phyloP scores from a whole-genome alignment of 2,113 vertebrate genomes.

The Syrmaticus mikado region DNA sequence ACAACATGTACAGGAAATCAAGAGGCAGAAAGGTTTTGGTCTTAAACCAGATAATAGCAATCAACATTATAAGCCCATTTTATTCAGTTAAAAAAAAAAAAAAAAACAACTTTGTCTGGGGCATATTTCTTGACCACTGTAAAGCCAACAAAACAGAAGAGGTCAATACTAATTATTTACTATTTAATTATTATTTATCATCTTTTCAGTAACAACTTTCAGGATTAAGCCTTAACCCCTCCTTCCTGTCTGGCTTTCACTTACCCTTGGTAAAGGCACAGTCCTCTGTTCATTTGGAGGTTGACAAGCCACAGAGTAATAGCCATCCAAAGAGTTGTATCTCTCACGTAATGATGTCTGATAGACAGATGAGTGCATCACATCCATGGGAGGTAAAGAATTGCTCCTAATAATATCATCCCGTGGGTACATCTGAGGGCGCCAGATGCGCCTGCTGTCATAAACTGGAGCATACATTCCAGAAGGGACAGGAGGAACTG shows the following conservation, averaged over 20 bases:
- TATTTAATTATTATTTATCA: neutral
- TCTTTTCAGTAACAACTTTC: neutral
- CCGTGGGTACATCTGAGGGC: conserved; percentile 93
- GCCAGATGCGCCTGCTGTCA: conserved; percentile 94
- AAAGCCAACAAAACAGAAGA: neutral
- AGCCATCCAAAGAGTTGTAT: conserved; percentile 94
- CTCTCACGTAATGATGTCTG: conserved; percentile 91
- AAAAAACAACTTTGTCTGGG: neutral
- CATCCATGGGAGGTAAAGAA: conserved; percentile 94
- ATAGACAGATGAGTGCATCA: conserved; percentile 92
- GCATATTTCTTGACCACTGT: neutral
- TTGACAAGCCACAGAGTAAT: conserved; percentile 88
- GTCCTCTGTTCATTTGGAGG: conserved; percentile 86
- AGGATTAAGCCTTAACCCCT: neutral
- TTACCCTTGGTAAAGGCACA: conserved; percentile 88
- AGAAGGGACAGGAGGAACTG: conserved; percentile 85
- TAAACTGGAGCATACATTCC: conserved; percentile 94
- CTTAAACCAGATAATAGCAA: neutral
- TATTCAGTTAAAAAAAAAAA: neutral
- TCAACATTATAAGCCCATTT: neutral
- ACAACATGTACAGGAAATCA: neutral
- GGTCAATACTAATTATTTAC: neutral
- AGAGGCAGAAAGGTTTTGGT: neutral
- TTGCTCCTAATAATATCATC: conserved; percentile 94
- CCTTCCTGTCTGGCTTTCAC: conserved; percentile 14